phyloP scores from a whole-genome alignment of 2,113 vertebrate species.

The Cettia cetti region DNA sequence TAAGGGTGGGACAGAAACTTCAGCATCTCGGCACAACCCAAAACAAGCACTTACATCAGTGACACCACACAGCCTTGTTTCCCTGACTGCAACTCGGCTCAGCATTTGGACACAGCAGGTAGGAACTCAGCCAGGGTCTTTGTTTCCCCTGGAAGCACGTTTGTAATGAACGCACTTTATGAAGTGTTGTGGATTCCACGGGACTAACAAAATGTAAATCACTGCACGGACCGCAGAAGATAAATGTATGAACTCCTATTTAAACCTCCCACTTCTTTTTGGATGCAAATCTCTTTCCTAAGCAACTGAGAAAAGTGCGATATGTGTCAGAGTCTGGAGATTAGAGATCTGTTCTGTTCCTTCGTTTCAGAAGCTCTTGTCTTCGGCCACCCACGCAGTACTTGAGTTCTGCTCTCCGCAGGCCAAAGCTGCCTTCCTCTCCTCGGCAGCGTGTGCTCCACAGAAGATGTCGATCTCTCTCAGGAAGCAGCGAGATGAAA shows the following conservation, averaged over 20 bases:
- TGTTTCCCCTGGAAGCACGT: neutral
- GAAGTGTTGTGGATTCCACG: neutral
- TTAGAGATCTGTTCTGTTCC: conserved; percentile 69
- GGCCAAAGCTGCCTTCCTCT: conserved; percentile 61
- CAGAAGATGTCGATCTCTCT: conserved; percentile 49
- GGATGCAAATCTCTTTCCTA: conserved; percentile 64
- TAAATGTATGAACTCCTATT: conserved; percentile 44
- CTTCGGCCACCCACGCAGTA: conserved; percentile 61
- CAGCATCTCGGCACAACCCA: neutral
- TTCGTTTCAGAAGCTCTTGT: conserved; percentile 60
- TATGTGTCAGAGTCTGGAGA: conserved; percentile 68
- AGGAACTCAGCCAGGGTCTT: neutral
- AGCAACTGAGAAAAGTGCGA: conserved; percentile 67
- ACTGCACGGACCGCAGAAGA: neutral
- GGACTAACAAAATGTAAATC: conserved; percentile 9
- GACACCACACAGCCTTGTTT: neutral
- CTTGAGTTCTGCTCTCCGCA: conserved; percentile 55
- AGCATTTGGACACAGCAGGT: neutral
- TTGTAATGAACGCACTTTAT: neutral
- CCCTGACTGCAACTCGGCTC: neutral
- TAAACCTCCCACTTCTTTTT: conserved; percentile 67
- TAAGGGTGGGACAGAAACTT: neutral
- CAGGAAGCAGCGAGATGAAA: conserved; percentile 49
- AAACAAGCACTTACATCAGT: neutral
- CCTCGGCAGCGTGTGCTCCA: neutral